Conservation (phyloP, 1,140 invertebrate species). For the Drosophila fuyamai region DNA sequence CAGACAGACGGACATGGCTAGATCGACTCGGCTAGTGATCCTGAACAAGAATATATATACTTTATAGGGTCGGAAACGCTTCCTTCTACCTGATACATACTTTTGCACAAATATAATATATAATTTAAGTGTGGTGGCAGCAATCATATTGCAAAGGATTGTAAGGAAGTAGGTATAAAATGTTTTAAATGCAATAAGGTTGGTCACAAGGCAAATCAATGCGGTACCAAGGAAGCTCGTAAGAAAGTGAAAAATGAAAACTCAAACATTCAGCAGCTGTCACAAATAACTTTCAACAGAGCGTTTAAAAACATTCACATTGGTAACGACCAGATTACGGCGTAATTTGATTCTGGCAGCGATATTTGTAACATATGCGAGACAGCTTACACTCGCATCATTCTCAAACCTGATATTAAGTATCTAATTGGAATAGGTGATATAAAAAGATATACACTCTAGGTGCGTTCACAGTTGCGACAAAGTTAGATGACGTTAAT, state of each 20-base stretch:
- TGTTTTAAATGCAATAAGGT: slow-evolving; percentile 1
- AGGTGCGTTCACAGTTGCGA: not conserved
- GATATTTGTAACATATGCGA: not conserved
- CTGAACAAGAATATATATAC: too few species aligned
- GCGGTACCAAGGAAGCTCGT: not conserved
- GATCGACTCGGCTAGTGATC: too few species aligned
- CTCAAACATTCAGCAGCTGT: not conserved
- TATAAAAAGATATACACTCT: not conserved
- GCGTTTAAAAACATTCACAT: not conserved
- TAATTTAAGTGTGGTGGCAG: slow-evolving; percentile 1
- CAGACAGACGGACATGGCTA: too few species aligned
- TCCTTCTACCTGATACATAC: too few species aligned
- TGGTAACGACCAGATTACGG: not conserved
- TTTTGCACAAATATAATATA: too few species aligned
- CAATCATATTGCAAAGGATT: not conserved
- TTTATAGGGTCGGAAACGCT: too few species aligned
- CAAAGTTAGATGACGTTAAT: too few species aligned
- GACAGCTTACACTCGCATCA: not conserved
- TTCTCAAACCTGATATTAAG: not conserved
- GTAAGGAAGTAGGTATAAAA: slow-evolving; percentile 3
- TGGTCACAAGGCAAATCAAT: slow-evolving; percentile 1
- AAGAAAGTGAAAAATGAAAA: not conserved
- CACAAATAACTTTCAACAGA: not conserved
- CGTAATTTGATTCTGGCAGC: not conserved
- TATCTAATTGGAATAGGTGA: not conserved